Percentiles rank a stretch among this genome's conserved stretches.
These are phyloP conservation scores for Smutsia temminckii DNA, from an alignment of 2,797 vertebrate genomes.

Conservation along the genomic window DNA sequence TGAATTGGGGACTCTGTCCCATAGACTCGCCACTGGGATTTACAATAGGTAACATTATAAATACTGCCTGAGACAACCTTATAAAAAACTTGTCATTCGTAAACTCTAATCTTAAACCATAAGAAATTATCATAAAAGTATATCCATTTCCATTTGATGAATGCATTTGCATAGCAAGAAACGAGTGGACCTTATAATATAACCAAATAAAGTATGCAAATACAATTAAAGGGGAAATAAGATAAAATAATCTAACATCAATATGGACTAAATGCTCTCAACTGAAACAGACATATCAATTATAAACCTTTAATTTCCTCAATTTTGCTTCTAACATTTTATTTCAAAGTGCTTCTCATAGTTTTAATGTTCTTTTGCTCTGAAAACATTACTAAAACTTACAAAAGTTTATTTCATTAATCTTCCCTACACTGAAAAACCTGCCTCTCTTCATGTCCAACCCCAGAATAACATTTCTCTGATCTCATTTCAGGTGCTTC, in stretches of 20 bases:
- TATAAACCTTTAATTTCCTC: neutral
- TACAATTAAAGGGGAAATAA: neutral
- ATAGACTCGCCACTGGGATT: neutral
- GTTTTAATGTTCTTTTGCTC: conserved; percentile 47
- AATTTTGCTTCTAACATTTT: neutral
- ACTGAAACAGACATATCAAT: neutral
- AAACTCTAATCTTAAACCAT: neutral
- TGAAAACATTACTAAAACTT: conserved; percentile 66
- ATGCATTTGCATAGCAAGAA: conserved; percentile 42
- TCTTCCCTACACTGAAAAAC: neutral
- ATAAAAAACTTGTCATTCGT: conserved; percentile 12
- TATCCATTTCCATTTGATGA: neutral
- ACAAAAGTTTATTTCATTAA: conserved; percentile 39
- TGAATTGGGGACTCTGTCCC: neutral
- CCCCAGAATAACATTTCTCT: neutral
- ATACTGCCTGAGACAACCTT: conserved; percentile 53
- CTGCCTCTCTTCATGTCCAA: neutral
- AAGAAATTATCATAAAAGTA: conserved; percentile 22
- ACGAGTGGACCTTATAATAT: conserved; percentile 13
- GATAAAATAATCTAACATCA: neutral
- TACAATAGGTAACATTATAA: conserved; percentile 55
- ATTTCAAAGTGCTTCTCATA: conserved; percentile 37
- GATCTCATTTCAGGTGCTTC: conserved; percentile 55
- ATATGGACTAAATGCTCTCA: conserved; percentile 1
- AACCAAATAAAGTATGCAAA: conserved; percentile 29